Evolutionary conservation across 2,113 vertebrate genomes (phyloP).

Genomic region (Alouatta palliata): DNA sequence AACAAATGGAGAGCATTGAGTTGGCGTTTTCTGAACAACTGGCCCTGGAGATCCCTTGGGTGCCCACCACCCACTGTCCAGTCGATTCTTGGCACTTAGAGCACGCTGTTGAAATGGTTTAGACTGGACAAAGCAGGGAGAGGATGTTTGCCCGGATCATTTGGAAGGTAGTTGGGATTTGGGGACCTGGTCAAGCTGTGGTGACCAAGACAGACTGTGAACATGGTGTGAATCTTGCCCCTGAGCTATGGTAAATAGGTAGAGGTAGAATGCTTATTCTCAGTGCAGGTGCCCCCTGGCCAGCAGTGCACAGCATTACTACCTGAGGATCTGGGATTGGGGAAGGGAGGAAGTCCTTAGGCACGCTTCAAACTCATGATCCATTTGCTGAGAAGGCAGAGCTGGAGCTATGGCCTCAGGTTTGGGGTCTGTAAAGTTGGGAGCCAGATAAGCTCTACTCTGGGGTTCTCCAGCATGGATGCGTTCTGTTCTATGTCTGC

Average conservation of each 20-base stretch:
- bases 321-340: background rate
- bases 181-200: background rate
- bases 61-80: background rate
- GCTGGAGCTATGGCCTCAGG: background rate
- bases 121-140: background rate
- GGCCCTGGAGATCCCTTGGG: background rate
- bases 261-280: too few relatives aligned
- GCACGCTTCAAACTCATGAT: background rate
- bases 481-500: background rate
- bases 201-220: background rate
- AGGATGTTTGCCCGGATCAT: background rate
- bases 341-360: background rate
- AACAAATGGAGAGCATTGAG: fast-evolving
- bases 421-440: background rate
- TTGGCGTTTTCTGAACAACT: background rate
- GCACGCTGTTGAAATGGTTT: background rate
- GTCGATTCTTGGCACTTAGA: background rate
- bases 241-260: fast-evolving
- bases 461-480: background rate
- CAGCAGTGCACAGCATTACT: fast-evolving
- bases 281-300: too few relatives aligned
- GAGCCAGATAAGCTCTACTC: background rate
- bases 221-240: background rate
- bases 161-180: background rate
- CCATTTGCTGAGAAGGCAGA: background rate